phyloP scores from a whole-genome alignment of 2,113 vertebrate genomes.

The Corythornis madagascariensis region DNA sequence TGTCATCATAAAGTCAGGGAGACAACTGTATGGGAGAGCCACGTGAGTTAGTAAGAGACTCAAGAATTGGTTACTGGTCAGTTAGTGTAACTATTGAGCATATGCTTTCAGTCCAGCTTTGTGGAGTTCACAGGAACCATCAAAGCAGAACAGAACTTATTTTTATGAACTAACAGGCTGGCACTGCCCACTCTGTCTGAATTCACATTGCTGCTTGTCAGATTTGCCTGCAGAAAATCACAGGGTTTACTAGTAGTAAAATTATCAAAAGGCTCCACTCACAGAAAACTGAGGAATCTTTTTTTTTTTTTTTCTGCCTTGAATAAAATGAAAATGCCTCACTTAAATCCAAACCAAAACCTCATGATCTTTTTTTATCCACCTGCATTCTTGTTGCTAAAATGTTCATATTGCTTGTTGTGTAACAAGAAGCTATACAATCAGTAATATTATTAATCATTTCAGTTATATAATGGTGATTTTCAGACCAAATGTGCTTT shows the following conservation, averaged over 20 bases:
- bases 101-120: background rate
- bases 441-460: background rate
- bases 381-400: background rate
- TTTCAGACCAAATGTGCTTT: background rate
- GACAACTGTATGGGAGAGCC: background rate
- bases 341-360: background rate
- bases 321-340: background rate
- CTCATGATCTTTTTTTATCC: background rate
- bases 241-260: background rate
- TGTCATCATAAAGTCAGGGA: background rate
- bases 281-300: background rate
- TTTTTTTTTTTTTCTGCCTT: background rate
- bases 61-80: background rate
- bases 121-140: background rate
- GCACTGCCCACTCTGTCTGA: background rate
- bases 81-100: background rate
- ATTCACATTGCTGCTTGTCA: background rate
- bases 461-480: background rate
- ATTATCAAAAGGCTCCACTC: background rate
- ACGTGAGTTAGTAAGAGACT: background rate
- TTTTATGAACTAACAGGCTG: background rate
- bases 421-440: background rate
- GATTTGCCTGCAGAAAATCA: background rate
- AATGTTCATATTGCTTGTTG: background rate
- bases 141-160: background rate